A percentile compares a stretch with the other conserved stretches of the same genome.
phyloP scores from a whole-genome alignment of 53 echinoderm and acorn worm species.

The Apostichopus leukothele region DNA sequence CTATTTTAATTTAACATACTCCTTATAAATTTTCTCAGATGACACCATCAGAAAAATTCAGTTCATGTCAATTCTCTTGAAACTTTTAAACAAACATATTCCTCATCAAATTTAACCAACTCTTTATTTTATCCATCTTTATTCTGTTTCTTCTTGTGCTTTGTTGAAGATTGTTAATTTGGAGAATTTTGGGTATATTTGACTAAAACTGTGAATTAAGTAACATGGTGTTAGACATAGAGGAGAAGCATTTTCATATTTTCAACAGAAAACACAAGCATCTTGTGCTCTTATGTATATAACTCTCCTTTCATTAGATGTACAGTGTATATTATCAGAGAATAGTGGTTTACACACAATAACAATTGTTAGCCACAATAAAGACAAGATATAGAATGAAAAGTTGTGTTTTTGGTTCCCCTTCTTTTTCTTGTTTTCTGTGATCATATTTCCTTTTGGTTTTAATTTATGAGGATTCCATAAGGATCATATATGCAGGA shows the following conservation, averaged over 20 bases:
- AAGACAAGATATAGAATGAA: neutral
- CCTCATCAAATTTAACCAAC: too few species aligned
- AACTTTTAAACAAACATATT: too few species aligned
- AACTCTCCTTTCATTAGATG: slow-evolving; percentile 8
- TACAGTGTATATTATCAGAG: slow-evolving; percentile 3
- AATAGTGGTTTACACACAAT: neutral
- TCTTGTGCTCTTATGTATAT: slow-evolving; percentile 40
- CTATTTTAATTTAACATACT: neutral
- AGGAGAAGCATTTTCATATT: too few species aligned
- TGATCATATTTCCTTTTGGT: neutral
- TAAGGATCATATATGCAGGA: too few species aligned
- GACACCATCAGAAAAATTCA: neutral
- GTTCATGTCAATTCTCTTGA: too few species aligned
- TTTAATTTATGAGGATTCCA: too few species aligned
- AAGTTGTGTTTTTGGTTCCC: neutral
- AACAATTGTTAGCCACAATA: neutral
- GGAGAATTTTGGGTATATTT: too few species aligned
- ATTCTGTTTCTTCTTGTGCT: too few species aligned
- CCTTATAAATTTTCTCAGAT: neutral
- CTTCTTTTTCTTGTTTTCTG: neutral
- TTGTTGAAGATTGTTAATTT: too few species aligned
- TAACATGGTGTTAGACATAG: too few species aligned
- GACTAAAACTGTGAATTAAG: too few species aligned
- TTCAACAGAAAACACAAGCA: neutral
- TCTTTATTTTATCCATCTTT: too few species aligned